Conservation (phyloP, 2,113 vertebrate genomes). For the Cranoglanis bouderius region DNA sequence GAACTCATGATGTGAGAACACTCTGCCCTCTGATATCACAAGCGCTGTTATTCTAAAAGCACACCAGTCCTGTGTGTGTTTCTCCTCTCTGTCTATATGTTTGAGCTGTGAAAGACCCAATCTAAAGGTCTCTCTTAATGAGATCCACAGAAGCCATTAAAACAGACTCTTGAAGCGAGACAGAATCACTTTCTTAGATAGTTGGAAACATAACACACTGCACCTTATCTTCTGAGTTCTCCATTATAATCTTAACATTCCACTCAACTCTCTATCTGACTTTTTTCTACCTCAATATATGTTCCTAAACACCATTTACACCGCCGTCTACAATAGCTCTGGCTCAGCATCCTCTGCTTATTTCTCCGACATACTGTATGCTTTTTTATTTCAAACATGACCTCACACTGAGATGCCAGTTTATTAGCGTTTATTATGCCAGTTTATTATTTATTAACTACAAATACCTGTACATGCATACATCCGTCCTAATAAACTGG, state of each 20-base stretch:
- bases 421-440: not conserved
- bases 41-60: slow-evolving; percentile 16
- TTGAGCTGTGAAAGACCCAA: not conserved
- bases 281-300: not conserved
- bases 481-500: not conserved
- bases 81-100: slow-evolving; percentile 1
- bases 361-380: not conserved
- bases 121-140: not conserved
- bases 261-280: not conserved
- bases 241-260: not conserved
- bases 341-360: not conserved
- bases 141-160: not conserved
- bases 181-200: not conserved
- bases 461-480: not conserved
- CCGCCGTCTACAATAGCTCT: not conserved
- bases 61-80: not conserved
- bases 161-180: not conserved
- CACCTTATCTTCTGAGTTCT: not conserved
- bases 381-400: not conserved
- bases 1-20: not conserved
- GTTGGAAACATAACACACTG: not conserved
- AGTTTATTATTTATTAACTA: not conserved
- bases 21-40: not conserved
- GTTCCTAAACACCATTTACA: not conserved
- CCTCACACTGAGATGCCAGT: not conserved